Conservation (phyloP, 2,113 vertebrate species). For the Merops nubicus region DNA sequence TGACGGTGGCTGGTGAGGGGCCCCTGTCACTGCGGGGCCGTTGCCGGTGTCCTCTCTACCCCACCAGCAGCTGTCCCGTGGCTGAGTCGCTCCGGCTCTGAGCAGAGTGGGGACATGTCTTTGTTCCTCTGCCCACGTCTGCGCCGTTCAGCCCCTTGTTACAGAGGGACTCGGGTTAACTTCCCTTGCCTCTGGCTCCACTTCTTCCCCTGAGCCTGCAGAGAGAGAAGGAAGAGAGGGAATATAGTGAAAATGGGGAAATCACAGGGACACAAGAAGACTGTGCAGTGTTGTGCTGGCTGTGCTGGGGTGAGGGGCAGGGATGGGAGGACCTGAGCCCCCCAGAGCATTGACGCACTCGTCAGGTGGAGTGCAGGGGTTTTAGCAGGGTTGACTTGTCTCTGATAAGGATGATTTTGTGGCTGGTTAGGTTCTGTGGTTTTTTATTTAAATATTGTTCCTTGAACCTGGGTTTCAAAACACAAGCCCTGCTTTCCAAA, state of each 20-base stretch:
- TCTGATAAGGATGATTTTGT: neutral
- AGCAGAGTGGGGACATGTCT: accelerated
- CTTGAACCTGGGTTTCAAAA: neutral
- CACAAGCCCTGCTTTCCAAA: neutral
- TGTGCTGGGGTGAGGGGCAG: neutral
- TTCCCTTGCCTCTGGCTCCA: neutral
- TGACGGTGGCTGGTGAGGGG: too few relatives aligned
- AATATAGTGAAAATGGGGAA: too few relatives aligned
- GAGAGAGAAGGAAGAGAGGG: neutral
- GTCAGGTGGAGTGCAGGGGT: neutral
- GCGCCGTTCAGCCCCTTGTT: accelerated
- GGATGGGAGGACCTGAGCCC: too few relatives aligned
- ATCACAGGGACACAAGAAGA: too few relatives aligned
- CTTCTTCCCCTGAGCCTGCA: neutral
- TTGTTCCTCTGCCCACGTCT: neutral
- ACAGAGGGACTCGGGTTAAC: accelerated
- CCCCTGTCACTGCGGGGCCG: too few relatives aligned
- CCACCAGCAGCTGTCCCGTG: neutral
- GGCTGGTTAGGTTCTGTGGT: neutral
- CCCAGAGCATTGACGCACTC: neutral
- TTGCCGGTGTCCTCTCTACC: neutral
- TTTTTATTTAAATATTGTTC: neutral
- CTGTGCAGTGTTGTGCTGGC: accelerated
- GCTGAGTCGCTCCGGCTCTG: neutral
- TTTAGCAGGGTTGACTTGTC: neutral